These are phyloP conservation scores for Caenorhabditis briggsae DNA, from an alignment of 1,140 invertebrate species.

Conservation along the genomic window DNA sequence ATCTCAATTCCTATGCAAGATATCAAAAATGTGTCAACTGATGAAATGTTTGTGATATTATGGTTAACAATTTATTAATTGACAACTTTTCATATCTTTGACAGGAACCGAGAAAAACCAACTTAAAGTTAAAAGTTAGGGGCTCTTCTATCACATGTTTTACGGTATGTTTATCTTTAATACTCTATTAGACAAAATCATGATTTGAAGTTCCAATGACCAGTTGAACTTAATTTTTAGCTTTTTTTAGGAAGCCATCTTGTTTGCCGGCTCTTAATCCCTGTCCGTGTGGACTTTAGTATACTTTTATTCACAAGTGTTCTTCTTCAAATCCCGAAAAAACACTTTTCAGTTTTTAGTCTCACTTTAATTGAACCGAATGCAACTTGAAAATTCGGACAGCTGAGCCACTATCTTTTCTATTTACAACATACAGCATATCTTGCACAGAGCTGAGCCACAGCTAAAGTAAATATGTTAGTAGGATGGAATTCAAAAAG, in stretches of 20 bases:
- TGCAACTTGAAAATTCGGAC: not conserved
- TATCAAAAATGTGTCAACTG: too few relatives aligned
- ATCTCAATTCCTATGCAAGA: too few relatives aligned
- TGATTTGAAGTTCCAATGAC: not conserved
- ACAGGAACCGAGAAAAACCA: too few relatives aligned
- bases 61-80: too few relatives aligned
- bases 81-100: too few relatives aligned
- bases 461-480: constrained; percentile 29
- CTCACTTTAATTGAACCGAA: constrained; percentile 34
- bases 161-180: too few relatives aligned
- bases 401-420: not conserved
- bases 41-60: too few relatives aligned
- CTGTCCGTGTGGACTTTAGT: not conserved
- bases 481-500: constrained; percentile 48
- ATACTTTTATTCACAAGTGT: constrained; percentile 45
- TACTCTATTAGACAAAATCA: too few relatives aligned
- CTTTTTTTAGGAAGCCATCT: not conserved
- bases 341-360: not conserved
- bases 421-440: constrained; percentile 11
- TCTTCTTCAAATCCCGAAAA: not conserved
- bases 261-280: not conserved
- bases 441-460: not conserved
- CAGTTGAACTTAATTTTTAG: not conserved
- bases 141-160: too few relatives aligned
- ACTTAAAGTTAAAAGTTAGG: too few relatives aligned